These are phyloP conservation scores for Euleptes europaea DNA, from an alignment of 2,113 vertebrate species.

Conservation along the genomic window DNA sequence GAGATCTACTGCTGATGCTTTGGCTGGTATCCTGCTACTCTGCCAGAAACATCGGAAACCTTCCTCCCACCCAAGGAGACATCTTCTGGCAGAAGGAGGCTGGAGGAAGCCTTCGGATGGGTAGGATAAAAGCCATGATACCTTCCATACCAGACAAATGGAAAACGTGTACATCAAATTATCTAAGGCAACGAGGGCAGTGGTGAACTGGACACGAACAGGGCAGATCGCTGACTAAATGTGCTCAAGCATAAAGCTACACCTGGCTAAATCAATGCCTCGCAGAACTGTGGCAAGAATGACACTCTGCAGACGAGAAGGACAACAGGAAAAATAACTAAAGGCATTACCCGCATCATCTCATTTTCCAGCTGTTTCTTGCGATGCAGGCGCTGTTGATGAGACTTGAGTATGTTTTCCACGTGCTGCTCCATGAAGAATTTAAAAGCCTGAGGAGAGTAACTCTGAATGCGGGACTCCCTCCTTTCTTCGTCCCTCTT, in stretches of 20 bases:
- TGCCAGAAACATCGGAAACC: no score
- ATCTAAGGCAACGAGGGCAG: background rate
- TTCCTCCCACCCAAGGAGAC: no score
- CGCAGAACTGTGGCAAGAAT: background rate
- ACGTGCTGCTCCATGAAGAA: constrained; percentile 99
- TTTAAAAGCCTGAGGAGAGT: constrained; percentile 98
- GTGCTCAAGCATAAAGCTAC: no score
- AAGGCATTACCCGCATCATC: constrained; percentile 91
- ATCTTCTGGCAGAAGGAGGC: no score
- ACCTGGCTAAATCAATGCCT: background rate
- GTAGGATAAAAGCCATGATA: background rate
- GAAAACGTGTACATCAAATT: background rate
- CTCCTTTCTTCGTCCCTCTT: constrained; percentile 92
- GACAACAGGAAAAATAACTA: constrained; percentile 37
- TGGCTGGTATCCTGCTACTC: no score
- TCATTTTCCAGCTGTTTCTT: constrained; percentile 97
- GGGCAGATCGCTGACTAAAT: no score
- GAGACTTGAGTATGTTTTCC: constrained; percentile 97
- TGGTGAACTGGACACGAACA: background rate
- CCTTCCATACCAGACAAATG: background rate
- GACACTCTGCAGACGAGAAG: background rate
- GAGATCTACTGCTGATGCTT: background rate
- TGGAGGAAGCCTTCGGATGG: no score
- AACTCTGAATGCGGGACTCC: constrained; percentile 87
- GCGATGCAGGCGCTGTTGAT: constrained; percentile 91